These are phyloP conservation scores for Druceiella hillmani DNA, from an alignment of 2,888 invertebrate genomes.

Conservation along the genomic window DNA sequence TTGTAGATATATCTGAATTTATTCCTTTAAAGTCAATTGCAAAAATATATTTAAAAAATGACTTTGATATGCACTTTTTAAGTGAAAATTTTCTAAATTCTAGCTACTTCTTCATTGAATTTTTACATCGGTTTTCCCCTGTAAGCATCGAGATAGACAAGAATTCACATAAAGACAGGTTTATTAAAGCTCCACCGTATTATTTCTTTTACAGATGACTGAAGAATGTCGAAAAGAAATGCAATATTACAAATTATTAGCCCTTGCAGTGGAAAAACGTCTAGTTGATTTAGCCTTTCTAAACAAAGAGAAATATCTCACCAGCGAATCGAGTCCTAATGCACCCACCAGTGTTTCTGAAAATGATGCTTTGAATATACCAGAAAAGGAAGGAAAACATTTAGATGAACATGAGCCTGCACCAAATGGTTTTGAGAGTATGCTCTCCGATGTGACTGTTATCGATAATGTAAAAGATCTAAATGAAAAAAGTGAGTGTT, in stretches of 20 bases:
- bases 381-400: constrained; percentile 8
- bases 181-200: constrained; percentile 15
- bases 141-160: too few species aligned
- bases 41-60: too few species aligned
- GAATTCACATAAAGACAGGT: constrained; percentile 16
- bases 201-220: constrained; percentile 54
- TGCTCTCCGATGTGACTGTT: constrained; percentile 1
- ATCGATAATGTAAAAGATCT: too few species aligned
- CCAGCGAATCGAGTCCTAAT: constrained; percentile 28
- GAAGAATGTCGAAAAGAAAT: constrained; percentile 59
- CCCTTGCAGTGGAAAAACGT: constrained; percentile 58
- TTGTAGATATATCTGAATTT: too few species aligned
- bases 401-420: constrained; percentile 1
- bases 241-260: constrained; percentile 60
- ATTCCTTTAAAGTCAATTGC: too few species aligned
- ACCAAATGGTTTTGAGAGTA: background rate
- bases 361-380: constrained; percentile 16
- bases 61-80: too few species aligned
- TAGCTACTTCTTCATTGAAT: too few species aligned
- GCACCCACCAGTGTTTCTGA: constrained; percentile 19
- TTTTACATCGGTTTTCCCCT: too few species aligned
- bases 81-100: too few species aligned
- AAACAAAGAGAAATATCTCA: constrained; percentile 38
- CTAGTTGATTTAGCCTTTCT: constrained; percentile 42
- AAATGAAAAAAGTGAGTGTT: too few species aligned